These are phyloP conservation scores for Benthosema pterotum DNA, from an alignment of 2,797 vertebrate genomes.

Conservation along the genomic window DNA sequence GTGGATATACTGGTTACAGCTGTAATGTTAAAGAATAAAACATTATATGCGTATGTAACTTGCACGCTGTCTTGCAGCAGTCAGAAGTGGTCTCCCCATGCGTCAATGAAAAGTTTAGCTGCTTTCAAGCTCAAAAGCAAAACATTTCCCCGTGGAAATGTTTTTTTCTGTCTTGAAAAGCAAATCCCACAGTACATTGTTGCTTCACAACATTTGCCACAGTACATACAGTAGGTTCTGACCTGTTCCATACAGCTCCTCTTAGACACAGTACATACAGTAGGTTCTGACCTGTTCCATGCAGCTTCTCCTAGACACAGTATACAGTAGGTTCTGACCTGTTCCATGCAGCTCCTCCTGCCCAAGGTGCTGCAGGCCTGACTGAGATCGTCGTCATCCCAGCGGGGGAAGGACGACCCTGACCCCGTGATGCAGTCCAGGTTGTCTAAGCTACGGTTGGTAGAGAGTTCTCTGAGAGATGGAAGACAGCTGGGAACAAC, in stretches of 20 bases:
- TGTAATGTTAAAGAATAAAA: too few species aligned
- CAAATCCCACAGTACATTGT: background rate
- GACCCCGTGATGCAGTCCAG: constrained; percentile 91
- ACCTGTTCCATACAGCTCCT: too few species aligned
- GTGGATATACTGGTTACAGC: too few species aligned
- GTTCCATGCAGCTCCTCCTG: constrained; percentile 83
- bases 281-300: too few species aligned
- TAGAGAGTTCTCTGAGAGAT: constrained; percentile 83
- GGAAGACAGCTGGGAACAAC: constrained; percentile 81
- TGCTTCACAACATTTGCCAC: background rate
- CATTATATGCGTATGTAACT: background rate
- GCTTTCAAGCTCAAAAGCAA: too few species aligned
- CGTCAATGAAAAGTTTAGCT: too few species aligned
- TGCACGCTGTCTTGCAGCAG: background rate
- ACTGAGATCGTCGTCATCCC: constrained; percentile 97
- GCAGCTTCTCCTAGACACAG: too few species aligned
- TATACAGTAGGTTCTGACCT: constrained; percentile 78
- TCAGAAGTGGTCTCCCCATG: too few species aligned
- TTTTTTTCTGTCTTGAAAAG: too few species aligned
- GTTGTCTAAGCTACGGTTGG: constrained; percentile 92
- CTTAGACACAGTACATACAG: too few species aligned
- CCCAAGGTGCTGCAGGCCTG: constrained; percentile 88
- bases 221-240: too few species aligned
- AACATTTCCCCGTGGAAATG: too few species aligned
- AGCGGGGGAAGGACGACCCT: constrained; percentile 87